Base-by-base conservation (phyloP, 2,888 invertebrate genomes). In the Endotricha flammealis region DNA sequence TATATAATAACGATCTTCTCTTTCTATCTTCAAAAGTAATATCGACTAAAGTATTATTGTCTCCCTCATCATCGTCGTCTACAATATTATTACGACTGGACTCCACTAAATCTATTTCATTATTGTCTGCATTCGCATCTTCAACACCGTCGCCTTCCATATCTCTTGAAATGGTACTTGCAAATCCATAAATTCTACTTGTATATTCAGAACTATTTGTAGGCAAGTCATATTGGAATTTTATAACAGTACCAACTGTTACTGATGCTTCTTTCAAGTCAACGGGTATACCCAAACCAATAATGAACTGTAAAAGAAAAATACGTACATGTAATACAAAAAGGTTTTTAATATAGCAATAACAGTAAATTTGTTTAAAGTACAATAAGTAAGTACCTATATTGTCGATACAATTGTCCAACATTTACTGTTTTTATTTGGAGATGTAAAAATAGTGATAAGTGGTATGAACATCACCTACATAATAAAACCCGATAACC, bases 221-320 rank as follows among this genome's bases (percentile, higher is more conserved):
- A 4, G 92, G 92, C 41, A 92, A 67, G 42, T 88, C 81, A 68
- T 91, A 92, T 65, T 90, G 91, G 44, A 91, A 90, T 66, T 92
- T 92, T 14, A 91, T 87, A 10, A 91, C 91, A 6, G 89, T 88
- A 1, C 92, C 91, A 20, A 90, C 83, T 8, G 90, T 90, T 4
- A 92, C 89, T 47, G 90, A 82, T 47, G 89, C 83, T 57, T 89
- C 88, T 63, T 88, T 88, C 9, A 90, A 71, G 57, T 91, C 91
- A 14, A 91, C 88, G 1, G 92, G 91, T 13, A 92, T 76, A 58
- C 92, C 91, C 38, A 92, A 76, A 56, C 91, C 91, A 33, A 90
- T 86, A 48, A 92, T 90, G 50, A 92, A 88, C 92, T 92, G 71
- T 25, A 78, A 75, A 51, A 56, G 53, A 39, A 45, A 42, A 39